Evolutionary conservation across 1,140 invertebrate genomes (phyloP).

Genomic region (Elysia chlorotica): DNA sequence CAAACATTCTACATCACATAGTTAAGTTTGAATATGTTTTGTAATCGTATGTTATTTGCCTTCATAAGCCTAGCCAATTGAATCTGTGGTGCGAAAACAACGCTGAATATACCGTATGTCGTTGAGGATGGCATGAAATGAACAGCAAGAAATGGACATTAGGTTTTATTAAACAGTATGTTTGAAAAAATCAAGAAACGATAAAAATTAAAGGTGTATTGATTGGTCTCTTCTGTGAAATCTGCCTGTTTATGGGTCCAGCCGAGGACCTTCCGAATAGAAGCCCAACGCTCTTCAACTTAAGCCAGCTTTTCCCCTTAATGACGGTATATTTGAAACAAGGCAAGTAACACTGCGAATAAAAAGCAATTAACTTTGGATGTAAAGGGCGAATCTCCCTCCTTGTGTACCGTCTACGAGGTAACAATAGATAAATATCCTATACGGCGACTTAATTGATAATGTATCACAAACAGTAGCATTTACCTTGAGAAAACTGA

Average conservation of each 20-base stretch:
- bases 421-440: not conserved
- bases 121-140: not conserved
- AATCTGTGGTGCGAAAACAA: not conserved
- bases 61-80: not conserved
- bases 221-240: no score
- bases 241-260: no score
- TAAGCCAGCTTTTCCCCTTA: no score
- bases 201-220: not conserved
- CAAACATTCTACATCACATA: not conserved
- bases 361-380: not conserved
- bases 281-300: no score
- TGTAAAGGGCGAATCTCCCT: no score
- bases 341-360: not conserved
- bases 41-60: not conserved
- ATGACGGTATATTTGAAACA: no score
- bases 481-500: conserved; percentile 38
- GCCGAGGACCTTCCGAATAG: no score
- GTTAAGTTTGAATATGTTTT: not conserved
- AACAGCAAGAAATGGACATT: not conserved
- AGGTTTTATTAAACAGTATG: not conserved
- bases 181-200: not conserved
- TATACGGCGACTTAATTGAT: not conserved
- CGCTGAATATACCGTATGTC: no score
- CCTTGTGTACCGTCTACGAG: not conserved
- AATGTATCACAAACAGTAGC: not conserved